Evolutionary conservation across 2,797 vertebrate genomes (phyloP), one percentile per base, ranked within the genome.

Genomic region (Acrocephalus scirpaceus): DNA sequence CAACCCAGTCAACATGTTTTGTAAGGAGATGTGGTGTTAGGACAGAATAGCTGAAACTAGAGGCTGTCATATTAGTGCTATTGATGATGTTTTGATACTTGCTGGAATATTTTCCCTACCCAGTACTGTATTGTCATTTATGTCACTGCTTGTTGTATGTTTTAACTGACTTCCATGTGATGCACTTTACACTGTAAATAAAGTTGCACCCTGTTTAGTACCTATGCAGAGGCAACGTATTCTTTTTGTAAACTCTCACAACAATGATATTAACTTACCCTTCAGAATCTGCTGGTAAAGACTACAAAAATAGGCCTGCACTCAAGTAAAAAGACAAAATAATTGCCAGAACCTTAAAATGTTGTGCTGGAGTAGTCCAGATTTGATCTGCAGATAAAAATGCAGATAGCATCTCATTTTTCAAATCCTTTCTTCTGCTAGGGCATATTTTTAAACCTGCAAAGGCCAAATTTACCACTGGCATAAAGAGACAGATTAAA

Each of bases 151-250:
- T 60, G 42, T 86, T 88, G 38, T 93, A 93, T 93, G 80, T 94
- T 97, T 90, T 93, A 79, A 88, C 73, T 6, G 0, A 95, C 65
- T 89, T 83, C 80, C 70, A 62, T 87, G 87, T 93, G 96, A 97
- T 89, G 88, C 95, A 97, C 97, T 96, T 97, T 96, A 97, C 86
- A 87, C 96, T 97, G 92, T 95, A 95, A 97, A 97, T 97, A 96
- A 96, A 97, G 93, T 88, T 90, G 86, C 92, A 91, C 84, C 95
- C 87, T 73, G 45, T 94, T 93, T 93, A 91, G 77, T 96, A 88
- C 75, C 78, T 42, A 23, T 86, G 69, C 42, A 86, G 83, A 96
- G 71, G 42, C 36, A 84, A 62, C 38, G 76, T 57, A 29, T 23
- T 95, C 32, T 75, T 89, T 91, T 71, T 14, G 21, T 48, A 75